Evolutionary conservation across 1,140 invertebrate species (phyloP), one percentile per base, ranked within the genome.

Genomic region (Drosophila persimilis): DNA sequence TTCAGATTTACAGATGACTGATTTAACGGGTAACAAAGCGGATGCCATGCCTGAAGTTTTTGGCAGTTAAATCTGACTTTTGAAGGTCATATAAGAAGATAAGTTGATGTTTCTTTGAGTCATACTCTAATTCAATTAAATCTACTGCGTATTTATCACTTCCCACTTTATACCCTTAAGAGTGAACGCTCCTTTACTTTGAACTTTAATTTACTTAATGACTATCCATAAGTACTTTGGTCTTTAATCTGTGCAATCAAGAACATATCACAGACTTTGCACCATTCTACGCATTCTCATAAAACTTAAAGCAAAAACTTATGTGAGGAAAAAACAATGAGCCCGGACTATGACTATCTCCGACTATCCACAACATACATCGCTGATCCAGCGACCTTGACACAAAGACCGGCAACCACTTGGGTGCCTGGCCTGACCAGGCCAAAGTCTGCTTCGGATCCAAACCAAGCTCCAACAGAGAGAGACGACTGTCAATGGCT

Each of bases 381-480:
- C 39, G 26, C 31, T 39, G 8, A 73, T 64, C 47, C 56, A 72
- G 52, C 81, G 83, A 88, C 83, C 83, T 88, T 88, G 83, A 88
- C 83, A 88, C 83, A 88, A 88, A 89, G 83, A 89, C 84, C 84
- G 83, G 78, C 83, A 88, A 88, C 63, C 54, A 73, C 47, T 76
- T 79, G 15, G 48, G 45, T 46, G 69, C 29, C n/a, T 41, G 71
- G 73, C 46, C 57, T 59, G 46, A 45, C 44, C 29, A 55, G 48
- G 62, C 58, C 56, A 54, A 62, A 58, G 31, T 66, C 41, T 45
- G 55, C 31, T 48, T 22, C 59, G 73, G 55, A 74, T 35, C 53
- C 51, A 51, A 54, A 15, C 56, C 57, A 62, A 17, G 15, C 41
- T 44, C 15, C 39, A 63, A 52, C 46, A 15, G 35, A 35, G 50